These are phyloP conservation scores for Punctoribates punctum DNA, from an alignment of 2,888 invertebrate species.

Conservation along the genomic window DNA sequence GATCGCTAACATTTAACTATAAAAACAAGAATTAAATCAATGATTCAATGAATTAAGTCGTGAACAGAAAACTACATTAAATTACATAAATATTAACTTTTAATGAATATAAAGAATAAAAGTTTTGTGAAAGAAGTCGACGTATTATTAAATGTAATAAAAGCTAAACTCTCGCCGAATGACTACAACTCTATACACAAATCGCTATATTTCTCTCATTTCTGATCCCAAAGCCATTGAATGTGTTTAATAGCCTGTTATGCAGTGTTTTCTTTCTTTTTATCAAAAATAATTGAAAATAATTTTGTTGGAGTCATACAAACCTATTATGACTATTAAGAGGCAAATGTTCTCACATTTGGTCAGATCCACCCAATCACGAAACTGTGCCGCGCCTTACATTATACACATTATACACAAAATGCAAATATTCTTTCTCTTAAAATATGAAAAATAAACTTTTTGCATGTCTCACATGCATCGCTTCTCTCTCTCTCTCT, in stretches of 20 bases:
- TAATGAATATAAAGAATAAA: slow-evolving; percentile 16
- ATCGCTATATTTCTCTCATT: background rate
- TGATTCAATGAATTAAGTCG: background rate
- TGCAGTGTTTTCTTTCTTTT: background rate
- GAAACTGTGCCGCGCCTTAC: slow-evolving; percentile 17
- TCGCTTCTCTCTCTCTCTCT: background rate
- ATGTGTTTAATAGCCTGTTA: background rate
- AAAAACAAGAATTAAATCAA: background rate
- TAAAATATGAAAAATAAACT: slow-evolving; percentile 15
- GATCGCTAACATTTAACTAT: background rate
- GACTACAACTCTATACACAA: background rate
- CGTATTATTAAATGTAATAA: background rate
- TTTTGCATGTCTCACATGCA: slow-evolving; percentile 13
- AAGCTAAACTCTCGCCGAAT: background rate
- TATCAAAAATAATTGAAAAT: background rate
- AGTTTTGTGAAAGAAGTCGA: background rate
- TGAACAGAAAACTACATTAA: background rate
- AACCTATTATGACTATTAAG: background rate
- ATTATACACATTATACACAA: slow-evolving; percentile 8
- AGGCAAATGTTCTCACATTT: slow-evolving; percentile 7
- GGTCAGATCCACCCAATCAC: slow-evolving; percentile 12
- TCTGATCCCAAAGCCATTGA: background rate
- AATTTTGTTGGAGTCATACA: background rate
- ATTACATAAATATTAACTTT: slow-evolving; percentile 11
- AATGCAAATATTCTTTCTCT: background rate